phyloP scores from a whole-genome alignment of 2,888 invertebrate genomes.

The Pherbina coryleti region DNA sequence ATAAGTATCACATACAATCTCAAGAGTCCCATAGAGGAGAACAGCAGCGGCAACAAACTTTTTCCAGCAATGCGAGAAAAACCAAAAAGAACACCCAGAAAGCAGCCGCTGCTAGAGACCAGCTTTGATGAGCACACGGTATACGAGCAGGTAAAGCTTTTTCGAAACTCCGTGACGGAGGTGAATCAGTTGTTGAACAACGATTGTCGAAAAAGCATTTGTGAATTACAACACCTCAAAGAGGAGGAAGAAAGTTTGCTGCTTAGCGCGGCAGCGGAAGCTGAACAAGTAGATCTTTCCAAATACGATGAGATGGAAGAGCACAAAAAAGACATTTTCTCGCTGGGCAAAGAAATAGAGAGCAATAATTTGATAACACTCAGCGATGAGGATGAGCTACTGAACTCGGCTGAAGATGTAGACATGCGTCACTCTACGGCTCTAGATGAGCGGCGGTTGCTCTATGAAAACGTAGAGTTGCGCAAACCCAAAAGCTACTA shows the following conservation, averaged over 20 bases:
- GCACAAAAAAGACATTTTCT: constrained; percentile 1
- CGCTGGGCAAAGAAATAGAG: not conserved
- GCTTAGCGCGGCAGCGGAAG: not conserved
- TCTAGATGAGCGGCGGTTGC: constrained; percentile 50
- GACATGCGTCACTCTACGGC: constrained; percentile 47
- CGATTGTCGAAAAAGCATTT: constrained; percentile 39
- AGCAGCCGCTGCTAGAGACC: constrained; percentile 74
- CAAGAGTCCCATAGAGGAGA: constrained; percentile 72
- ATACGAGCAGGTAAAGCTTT: constrained; percentile 83
- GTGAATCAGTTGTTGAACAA: constrained; percentile 75
- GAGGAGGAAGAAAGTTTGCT: constrained; percentile 49
- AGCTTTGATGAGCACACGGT: constrained; percentile 73
- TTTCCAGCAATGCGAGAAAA: constrained; percentile 53
- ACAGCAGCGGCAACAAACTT: constrained; percentile 68
- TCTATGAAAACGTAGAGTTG: constrained; percentile 69
- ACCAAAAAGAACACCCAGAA: constrained; percentile 62
- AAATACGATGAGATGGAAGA: constrained; percentile 33
- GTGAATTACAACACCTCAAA: constrained; percentile 54
- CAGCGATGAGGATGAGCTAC: constrained; percentile 6
- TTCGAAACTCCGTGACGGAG: constrained; percentile 80
- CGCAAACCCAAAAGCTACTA: constrained; percentile 66
- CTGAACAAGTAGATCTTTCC: not conserved
- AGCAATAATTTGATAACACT: constrained; percentile 8
- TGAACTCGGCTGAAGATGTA: constrained; percentile 37
- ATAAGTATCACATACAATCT: constrained; percentile 78